phyloP scores from a whole-genome alignment of 2,797 vertebrate species.

The Crax fasciolata region DNA sequence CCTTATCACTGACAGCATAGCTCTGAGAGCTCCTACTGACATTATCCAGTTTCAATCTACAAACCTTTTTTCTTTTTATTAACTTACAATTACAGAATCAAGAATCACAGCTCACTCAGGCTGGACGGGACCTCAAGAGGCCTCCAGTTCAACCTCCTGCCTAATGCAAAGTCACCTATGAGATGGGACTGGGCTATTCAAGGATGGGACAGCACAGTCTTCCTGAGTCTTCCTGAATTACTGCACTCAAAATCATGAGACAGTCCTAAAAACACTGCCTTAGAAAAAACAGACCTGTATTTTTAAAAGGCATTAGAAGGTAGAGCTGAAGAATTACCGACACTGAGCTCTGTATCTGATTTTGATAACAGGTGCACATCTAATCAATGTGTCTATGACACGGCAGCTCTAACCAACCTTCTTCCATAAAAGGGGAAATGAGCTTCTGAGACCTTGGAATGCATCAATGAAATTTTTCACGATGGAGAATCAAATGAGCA shows the following conservation, averaged over 20 bases:
- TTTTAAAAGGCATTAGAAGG: not conserved
- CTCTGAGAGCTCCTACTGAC: not conserved
- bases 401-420: not conserved
- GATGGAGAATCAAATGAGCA: not conserved
- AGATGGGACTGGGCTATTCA: not conserved
- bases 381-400: not conserved
- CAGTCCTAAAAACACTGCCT: not conserved
- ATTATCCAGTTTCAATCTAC: not conserved
- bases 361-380: not conserved
- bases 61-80: not conserved
- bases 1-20: not conserved
- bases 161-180: not conserved
- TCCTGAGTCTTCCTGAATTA: not conserved
- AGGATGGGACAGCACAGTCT: not conserved
- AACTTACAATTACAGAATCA: fast-evolving
- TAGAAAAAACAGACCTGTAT: not conserved
- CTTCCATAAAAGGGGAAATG: not conserved
- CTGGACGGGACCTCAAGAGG: not conserved
- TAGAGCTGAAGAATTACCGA: not conserved
- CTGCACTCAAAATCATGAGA: not conserved
- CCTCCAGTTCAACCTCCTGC: not conserved
- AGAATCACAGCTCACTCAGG: not conserved
- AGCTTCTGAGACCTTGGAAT: not conserved
- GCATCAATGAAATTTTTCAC: not conserved
- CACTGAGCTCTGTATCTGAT: not conserved